Percentiles rank a stretch among this genome's conserved stretches.
Conservation (phyloP, 2,797 vertebrate species). For the Poeciliopsis gracilis region DNA sequence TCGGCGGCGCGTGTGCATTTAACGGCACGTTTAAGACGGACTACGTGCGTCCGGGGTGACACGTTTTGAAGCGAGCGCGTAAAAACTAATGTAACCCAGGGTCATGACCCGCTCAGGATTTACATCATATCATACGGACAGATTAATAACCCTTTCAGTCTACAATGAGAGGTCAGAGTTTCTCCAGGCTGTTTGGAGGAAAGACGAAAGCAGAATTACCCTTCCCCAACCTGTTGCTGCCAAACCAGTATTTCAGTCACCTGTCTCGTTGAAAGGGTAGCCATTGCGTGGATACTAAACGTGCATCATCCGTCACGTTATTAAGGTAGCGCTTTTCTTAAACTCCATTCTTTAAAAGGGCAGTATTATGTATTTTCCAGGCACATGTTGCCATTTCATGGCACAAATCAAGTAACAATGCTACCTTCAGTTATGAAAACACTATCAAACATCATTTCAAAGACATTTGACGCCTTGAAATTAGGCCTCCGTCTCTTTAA, state of each 20-base stretch:
- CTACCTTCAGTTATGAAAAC: too few relatives aligned
- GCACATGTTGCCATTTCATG: too few relatives aligned
- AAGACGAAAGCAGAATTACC: neutral
- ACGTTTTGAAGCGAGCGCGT: constrained; percentile 25
- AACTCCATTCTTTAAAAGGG: neutral
- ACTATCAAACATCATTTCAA: too few relatives aligned
- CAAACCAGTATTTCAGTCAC: neutral
- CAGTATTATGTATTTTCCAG: too few relatives aligned
- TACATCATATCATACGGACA: neutral
- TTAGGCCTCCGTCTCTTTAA: too few relatives aligned
- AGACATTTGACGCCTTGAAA: too few relatives aligned
- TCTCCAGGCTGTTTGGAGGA: neutral
- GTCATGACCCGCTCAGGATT: neutral
- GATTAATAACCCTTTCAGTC: neutral
- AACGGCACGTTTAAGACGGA: constrained; percentile 49
- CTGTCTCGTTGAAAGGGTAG: neutral
- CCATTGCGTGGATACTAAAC: neutral
- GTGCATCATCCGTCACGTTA: neutral
- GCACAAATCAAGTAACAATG: too few relatives aligned
- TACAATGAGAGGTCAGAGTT: neutral
- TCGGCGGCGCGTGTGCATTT: constrained; percentile 40
- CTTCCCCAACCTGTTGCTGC: neutral
- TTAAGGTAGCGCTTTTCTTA: neutral
- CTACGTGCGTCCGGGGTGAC: constrained; percentile 1
- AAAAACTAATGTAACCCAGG: neutral